Percentiles rank a stretch among this genome's conserved stretches.
These are phyloP conservation scores for Bovichtus variegatus DNA, from an alignment of 2,797 vertebrate genomes.

Conservation along the genomic window DNA sequence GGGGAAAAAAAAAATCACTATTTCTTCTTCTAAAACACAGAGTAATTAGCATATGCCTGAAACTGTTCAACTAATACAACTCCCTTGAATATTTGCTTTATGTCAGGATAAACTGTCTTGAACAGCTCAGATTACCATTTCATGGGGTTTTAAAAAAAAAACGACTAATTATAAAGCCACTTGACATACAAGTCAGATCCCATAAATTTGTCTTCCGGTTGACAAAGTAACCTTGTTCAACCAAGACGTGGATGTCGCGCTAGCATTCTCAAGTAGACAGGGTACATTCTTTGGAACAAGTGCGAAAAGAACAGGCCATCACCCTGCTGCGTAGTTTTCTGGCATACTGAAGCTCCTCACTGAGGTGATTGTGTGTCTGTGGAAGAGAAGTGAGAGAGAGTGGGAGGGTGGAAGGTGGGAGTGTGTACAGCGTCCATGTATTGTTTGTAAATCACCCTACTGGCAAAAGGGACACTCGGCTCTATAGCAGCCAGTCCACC, in stretches of 20 bases:
- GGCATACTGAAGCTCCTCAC: conserved; percentile 73
- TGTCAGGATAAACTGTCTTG: conserved; percentile 30
- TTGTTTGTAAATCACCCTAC: conserved; percentile 86
- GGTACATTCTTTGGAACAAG: conserved; percentile 71
- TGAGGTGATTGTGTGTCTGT: conserved; percentile 77
- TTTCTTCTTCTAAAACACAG: conserved; percentile 29
- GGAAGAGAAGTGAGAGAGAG: conserved; percentile 74
- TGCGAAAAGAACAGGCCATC: conserved; percentile 73
- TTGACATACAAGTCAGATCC: conserved; percentile 44
- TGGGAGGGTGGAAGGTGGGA: conserved; percentile 81
- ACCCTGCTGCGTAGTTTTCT: conserved; percentile 74
- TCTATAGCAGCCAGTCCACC: conserved; percentile 77
- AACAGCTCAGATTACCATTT: conserved; percentile 44
- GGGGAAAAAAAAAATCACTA: too few relatives aligned
- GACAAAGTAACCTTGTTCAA: conserved; percentile 64
- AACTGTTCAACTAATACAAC: conserved; percentile 22
- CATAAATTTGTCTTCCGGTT: conserved; percentile 36
- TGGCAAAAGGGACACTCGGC: conserved; percentile 81
- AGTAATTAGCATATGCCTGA: conserved; percentile 43
- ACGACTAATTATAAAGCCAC: conserved; percentile 51
- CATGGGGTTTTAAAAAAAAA: conserved; percentile 30
- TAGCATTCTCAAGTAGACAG: conserved; percentile 62
- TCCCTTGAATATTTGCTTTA: conserved; percentile 29
- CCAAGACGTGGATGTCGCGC: conserved; percentile 41
- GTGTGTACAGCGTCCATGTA: conserved; percentile 78